Evolutionary conservation across 2,113 vertebrate species (phyloP), one percentile per base, ranked within the genome.

Genomic region (Toxostoma redivivum): DNA sequence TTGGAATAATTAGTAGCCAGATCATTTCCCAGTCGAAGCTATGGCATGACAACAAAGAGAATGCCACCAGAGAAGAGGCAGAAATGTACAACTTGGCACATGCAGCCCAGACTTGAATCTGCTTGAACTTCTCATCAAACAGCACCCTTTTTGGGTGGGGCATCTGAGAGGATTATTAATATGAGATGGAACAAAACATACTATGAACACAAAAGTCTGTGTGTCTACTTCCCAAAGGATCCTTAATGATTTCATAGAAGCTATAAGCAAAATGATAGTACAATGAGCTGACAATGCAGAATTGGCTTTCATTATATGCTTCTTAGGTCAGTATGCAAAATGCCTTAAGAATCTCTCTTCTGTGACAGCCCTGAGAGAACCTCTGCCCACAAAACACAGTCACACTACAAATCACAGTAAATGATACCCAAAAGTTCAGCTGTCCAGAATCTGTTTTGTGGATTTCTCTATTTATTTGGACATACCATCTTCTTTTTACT

Each of bases 121-220:
- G 47, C 60, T 58, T 44, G 47, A 83, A 88, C 47, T 77, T 95
- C 28, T 66, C 35, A 72, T 72, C 76, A 92, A 93, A 71, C 38
- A 88, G 80, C 51, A 83, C 47, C 38, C 64, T 83, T 42, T 42
- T 42, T 42, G 40, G 40, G 40, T 42, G 40, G 91, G 94, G 64
- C 80, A 96, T 93, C 80, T 88, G 83, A 60, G 35, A 64, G 47
- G 91, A 83, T 94, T 93, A 92, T 66, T 86, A 66, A 58, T 31
- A 62, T 20, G 67, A 83, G 60, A 94, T 33, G 24, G 62, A 96
- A 92, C 64, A 85, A 92, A 94, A 94, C 18, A 74, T 66, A 73
- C 27, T 51, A 92, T 81, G 90, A 86, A 92, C 76, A 95, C 48
- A 78, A 88, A 93, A 95, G 88, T 83, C 67, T 74, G 56, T 67